Base-by-base conservation (phyloP, 2,888 invertebrate genomes). In the Cynaeus angustus region DNA sequence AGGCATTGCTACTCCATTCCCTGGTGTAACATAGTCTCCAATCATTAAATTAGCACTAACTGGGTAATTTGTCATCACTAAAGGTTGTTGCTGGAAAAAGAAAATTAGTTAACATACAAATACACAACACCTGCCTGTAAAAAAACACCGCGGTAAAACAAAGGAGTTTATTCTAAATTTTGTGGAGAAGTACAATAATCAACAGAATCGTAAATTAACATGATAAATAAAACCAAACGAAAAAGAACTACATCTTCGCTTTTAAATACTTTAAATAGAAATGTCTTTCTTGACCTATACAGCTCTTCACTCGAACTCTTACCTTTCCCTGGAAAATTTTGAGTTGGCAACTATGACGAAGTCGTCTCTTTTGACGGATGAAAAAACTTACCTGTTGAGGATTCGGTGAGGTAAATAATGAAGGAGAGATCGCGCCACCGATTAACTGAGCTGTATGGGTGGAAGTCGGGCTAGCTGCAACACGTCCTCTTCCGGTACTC, bases 11-110 rank as follows among this genome's bases (percentile, higher is more conserved):
- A 88, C 86, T 71, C 86, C 86, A 78, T 86, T 87, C 65, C 88
- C 88, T 43, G 89, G 88, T 70, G 89, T 89, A 71, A 91, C 91
- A 83, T 92, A 92, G 83, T 92, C 92, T 58, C 92, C 92, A 78
- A 92, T 92, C 92, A 92, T 92, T 81, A 92, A 86, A 83, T 90
- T 91, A 79, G 90, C 89, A 84, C 90, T 91, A 77, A 91, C 89
- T 72, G 91, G 91, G 80, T 90, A 91, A 78, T 89, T 89, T 74
- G 89, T 88, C 84, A 89, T 87, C 74, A 90, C 88, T 79, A 89
- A 86, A 65, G 86, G 86, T 73, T 84, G 85, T 84, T 86, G 85
- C 71, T 77, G 85, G 12, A n/a, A 33, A 6, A 1, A 33, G 6
- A 33, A 33, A 33, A 21, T 21, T 21, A 4, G 21, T 21, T 3